Conservation (phyloP, 1,140 invertebrate genomes). For the Eriosoma lanigerum region DNA sequence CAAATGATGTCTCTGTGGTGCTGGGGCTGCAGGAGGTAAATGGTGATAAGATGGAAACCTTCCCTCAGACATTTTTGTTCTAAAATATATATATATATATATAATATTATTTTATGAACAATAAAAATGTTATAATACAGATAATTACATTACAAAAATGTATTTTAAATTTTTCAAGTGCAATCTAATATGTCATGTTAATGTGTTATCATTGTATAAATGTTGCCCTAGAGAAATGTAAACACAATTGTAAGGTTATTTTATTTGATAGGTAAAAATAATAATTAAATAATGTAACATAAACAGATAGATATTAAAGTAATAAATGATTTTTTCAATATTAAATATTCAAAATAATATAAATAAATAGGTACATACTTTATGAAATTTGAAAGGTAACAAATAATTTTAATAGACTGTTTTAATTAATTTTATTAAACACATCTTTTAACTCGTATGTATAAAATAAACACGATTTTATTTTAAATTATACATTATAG, state of each 20-base stretch:
- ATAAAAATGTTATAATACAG: neutral
- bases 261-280: neutral
- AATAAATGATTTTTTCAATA: too few relatives aligned
- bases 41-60: constrained; percentile 51
- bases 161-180: neutral
- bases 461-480: neutral
- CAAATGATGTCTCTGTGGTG: constrained; percentile 43
- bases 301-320: neutral
- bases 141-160: neutral
- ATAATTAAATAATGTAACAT: neutral
- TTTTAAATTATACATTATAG: neutral
- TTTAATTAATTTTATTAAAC: neutral
- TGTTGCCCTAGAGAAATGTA: constrained; percentile 9
- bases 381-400: neutral
- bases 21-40: constrained; percentile 46
- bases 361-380: constrained; percentile 27
- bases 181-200: too few relatives aligned
- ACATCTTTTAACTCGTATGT: neutral
- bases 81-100: constrained; percentile 17
- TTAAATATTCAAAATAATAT: neutral
- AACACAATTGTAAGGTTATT: constrained; percentile 27
- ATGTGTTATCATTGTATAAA: constrained; percentile 22
- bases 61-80: constrained; percentile 50
- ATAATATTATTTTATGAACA: neutral
- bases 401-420: constrained; percentile 20